Evolutionary conservation across 2,888 invertebrate genomes (phyloP).

Genomic region (Nezara viridula): DNA sequence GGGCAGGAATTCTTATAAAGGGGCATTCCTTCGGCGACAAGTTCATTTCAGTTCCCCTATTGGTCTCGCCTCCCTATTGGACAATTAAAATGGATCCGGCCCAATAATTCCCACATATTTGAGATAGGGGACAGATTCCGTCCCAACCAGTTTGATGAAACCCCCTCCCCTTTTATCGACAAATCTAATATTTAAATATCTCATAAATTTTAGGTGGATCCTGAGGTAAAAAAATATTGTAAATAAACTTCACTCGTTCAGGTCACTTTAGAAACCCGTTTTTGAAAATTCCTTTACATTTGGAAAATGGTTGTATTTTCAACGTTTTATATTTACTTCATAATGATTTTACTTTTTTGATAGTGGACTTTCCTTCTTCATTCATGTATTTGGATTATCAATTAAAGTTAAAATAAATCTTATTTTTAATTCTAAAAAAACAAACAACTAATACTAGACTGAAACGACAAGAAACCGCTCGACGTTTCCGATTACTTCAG

Average conservation of each 20-base stretch:
- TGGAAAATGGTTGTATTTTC: neutral
- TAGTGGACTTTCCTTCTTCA: too few species aligned
- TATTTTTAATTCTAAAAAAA: too few species aligned
- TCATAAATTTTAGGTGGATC: neutral
- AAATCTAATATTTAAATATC: slow-evolving; percentile 8
- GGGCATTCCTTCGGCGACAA: slow-evolving; percentile 18
- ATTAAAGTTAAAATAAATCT: too few species aligned
- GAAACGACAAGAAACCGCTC: too few species aligned
- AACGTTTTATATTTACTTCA: too few species aligned
- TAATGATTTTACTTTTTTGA: too few species aligned
- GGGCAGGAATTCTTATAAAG: slow-evolving; percentile 46
- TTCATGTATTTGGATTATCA: too few species aligned
- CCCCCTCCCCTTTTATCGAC: neutral
- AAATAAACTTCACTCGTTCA: neutral
- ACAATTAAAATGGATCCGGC: slow-evolving; percentile 48
- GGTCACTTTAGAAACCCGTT: neutral
- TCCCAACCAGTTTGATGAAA: slow-evolving; percentile 10
- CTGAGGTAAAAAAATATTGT: neutral
- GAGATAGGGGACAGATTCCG: slow-evolving; percentile 20
- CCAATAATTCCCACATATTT: slow-evolving; percentile 45
- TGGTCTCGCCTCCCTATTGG: slow-evolving; percentile 13
- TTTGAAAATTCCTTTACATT: neutral
- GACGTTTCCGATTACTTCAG: too few species aligned
- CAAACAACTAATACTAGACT: too few species aligned
- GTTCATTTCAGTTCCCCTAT: slow-evolving; percentile 43